Percentiles rank a stretch among this genome's conserved stretches.
phyloP scores from a whole-genome alignment of 2,113 vertebrate genomes.

The Caranx ignobilis region DNA sequence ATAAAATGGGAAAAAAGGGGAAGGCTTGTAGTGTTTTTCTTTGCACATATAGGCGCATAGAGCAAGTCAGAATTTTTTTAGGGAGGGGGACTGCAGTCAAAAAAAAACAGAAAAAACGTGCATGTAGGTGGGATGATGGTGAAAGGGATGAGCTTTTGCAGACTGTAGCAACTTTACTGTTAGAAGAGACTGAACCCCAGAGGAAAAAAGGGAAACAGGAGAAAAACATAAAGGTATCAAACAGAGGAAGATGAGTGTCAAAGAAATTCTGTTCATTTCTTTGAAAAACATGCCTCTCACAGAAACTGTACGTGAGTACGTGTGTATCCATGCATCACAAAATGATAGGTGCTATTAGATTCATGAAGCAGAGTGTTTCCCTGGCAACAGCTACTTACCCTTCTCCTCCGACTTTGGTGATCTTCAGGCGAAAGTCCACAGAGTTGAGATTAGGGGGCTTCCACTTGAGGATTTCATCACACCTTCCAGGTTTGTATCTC shows the following conservation, averaged over 20 bases:
- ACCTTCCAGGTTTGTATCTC: slow-evolving; percentile 96
- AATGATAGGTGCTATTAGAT: slow-evolving; percentile 53
- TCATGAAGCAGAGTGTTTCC: slow-evolving; percentile 60
- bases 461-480: slow-evolving; percentile 99
- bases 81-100: not conserved
- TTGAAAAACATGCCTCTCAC: slow-evolving; percentile 31
- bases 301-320: not conserved
- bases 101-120: not conserved
- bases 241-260: slow-evolving; percentile 43
- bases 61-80: not conserved
- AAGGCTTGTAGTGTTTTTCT: slow-evolving; percentile 2
- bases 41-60: not conserved
- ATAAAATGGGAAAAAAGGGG: slow-evolving; percentile 10
- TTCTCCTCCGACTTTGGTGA: slow-evolving; percentile 97
- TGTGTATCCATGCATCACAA: slow-evolving; percentile 23
- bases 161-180: not conserved
- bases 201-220: slow-evolving; percentile 16
- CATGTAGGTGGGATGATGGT: not conserved
- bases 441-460: slow-evolving; percentile 98
- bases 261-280: slow-evolving; percentile 15
- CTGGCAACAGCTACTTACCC: slow-evolving; percentile 88
- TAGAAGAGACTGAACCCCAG: slow-evolving; percentile 11
- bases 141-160: slow-evolving; percentile 30
- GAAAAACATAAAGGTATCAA: not conserved
- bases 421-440: slow-evolving; percentile 98